Evolutionary conservation across 2,113 vertebrate species (phyloP).

Genomic region (Progne subis): DNA sequence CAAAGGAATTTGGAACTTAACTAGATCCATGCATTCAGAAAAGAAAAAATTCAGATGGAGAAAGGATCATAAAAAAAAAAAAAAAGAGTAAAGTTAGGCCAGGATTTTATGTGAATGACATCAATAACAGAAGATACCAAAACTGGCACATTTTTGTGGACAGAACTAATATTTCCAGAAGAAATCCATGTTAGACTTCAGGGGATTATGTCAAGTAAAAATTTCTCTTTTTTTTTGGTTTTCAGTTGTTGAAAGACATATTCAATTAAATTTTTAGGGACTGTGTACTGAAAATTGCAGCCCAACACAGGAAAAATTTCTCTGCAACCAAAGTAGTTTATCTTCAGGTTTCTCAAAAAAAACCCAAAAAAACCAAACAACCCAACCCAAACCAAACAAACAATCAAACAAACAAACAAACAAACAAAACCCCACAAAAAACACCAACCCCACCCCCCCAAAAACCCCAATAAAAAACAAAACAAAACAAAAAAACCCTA

Average conservation of each 20-base stretch:
- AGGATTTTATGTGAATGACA: background rate
- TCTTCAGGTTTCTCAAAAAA: background rate
- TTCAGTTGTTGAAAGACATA: constrained; percentile 1
- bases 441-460: too few species aligned
- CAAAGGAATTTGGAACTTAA: background rate
- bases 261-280: background rate
- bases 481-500: background rate
- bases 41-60: background rate
- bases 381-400: too few species aligned
- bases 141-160: constrained; percentile 3
- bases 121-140: background rate
- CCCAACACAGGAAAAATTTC: background rate
- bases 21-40: background rate
- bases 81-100: background rate
- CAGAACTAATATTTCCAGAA: background rate
- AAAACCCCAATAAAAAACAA: background rate
- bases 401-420: too few species aligned
- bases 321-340: background rate
- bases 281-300: background rate
- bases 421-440: background rate
- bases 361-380: background rate
- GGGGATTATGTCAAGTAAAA: background rate
- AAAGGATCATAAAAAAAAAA: background rate
- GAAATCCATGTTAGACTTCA: background rate
- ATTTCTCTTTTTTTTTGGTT: background rate